Evolutionary conservation across 2,113 vertebrate species (phyloP).

Genomic region (Xiphorhynchus elegans): DNA sequence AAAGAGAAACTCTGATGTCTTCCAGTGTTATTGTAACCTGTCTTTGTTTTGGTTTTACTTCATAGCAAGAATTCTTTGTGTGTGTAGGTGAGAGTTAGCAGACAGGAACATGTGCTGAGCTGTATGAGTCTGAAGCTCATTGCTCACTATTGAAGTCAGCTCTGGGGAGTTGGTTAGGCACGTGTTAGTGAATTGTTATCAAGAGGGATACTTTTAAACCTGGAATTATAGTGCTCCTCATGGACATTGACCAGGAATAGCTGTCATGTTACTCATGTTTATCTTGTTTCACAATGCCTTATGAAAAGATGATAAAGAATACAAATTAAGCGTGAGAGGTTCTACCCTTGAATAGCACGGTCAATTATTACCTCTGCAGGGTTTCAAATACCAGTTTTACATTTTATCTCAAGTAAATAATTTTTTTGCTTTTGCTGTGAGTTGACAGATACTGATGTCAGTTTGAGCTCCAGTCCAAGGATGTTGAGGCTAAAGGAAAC

Average conservation of each 20-base stretch:
- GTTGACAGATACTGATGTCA: background rate
- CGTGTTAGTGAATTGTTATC: background rate
- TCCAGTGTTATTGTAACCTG: background rate
- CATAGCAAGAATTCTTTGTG: background rate
- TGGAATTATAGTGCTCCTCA: background rate
- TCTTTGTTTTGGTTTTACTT: background rate
- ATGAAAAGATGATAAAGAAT: background rate
- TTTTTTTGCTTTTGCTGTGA: background rate
- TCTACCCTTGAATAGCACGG: background rate
- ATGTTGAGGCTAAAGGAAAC: background rate
- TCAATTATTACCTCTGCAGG: background rate
- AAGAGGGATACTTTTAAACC: background rate
- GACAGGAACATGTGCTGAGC: background rate
- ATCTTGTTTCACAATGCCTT: background rate
- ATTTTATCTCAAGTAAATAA: background rate
- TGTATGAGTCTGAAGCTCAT: background rate
- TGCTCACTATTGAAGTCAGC: background rate
- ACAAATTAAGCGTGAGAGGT: background rate
- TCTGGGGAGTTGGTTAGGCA: background rate
- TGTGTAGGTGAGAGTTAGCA: background rate
- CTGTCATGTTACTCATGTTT: background rate
- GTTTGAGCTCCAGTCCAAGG: background rate
- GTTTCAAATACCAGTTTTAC: background rate
- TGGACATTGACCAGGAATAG: background rate
- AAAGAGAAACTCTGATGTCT: background rate